phyloP scores from a whole-genome alignment of 30 jellyfish, hydroid and myxozoan species.

The Rhopilema esculentum region DNA sequence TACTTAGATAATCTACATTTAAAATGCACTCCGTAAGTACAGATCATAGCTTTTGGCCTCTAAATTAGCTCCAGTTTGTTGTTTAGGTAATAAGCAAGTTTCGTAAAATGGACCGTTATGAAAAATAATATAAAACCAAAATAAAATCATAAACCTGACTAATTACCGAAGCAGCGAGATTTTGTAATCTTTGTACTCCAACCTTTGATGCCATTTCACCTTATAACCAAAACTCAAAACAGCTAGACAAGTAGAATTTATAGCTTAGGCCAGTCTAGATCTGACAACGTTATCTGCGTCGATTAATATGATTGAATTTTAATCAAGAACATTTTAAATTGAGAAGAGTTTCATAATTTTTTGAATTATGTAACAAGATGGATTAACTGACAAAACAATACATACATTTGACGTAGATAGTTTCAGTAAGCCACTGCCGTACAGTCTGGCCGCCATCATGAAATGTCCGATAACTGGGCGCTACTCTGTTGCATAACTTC shows the following conservation, averaged over 20 bases:
- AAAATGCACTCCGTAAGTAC: too few species aligned
- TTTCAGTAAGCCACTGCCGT: slow-evolving; percentile 8
- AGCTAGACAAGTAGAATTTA: background rate
- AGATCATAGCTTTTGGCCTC: too few species aligned
- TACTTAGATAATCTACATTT: too few species aligned
- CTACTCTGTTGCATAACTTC: background rate
- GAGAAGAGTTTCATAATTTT: background rate
- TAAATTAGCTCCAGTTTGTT: too few species aligned
- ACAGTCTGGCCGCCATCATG: slow-evolving; percentile 45
- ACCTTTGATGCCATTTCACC: background rate
- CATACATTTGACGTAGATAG: slow-evolving; percentile 60
- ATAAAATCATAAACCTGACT: background rate
- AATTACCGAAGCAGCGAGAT: background rate
- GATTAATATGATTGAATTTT: background rate
- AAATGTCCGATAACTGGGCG: background rate
- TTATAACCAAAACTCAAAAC: too few species aligned
- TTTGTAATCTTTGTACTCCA: background rate
- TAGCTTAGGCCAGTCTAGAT: background rate
- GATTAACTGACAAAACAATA: background rate
- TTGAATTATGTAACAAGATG: background rate
- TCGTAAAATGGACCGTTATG: too few species aligned
- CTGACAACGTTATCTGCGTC: background rate
- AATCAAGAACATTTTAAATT: background rate
- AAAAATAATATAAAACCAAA: background rate
- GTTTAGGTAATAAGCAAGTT: too few species aligned